phyloP scores from a whole-genome alignment of 1,140 invertebrate species.

The Octopus sinensis region DNA sequence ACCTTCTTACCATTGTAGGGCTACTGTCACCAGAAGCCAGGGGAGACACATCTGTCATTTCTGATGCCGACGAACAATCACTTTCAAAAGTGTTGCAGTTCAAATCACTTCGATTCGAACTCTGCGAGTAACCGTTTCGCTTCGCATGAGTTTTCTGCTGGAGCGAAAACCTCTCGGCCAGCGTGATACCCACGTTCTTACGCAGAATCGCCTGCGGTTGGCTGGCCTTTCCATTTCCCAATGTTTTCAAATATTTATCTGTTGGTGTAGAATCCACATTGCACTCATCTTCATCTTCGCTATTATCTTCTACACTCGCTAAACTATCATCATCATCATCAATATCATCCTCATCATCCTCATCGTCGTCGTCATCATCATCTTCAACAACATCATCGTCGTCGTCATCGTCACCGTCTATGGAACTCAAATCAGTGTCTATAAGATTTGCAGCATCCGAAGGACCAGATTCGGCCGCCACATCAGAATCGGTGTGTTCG shows the following conservation, averaged over 20 bases:
- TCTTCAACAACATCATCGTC: background rate
- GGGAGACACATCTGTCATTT: constrained; percentile 55
- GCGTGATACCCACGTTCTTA: background rate
- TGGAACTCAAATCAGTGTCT: background rate
- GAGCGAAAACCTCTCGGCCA: background rate
- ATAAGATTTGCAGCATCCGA: too few relatives aligned
- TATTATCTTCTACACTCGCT: background rate
- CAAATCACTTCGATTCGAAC: background rate
- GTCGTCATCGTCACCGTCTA: background rate
- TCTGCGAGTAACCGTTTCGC: too few relatives aligned
- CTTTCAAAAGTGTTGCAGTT: background rate
- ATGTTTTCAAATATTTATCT: too few relatives aligned
- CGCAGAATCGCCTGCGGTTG: background rate
- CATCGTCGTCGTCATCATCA: background rate
- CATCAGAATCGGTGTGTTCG: too few relatives aligned
- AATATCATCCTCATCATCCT: background rate
- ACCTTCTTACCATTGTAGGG: constrained; percentile 17
- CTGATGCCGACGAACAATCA: constrained; percentile 16
- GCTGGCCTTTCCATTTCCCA: too few relatives aligned
- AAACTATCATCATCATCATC: background rate
- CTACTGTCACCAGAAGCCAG: constrained; percentile 34
- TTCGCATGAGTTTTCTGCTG: background rate
- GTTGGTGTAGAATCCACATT: too few relatives aligned
- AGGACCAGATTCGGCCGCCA: too few relatives aligned
- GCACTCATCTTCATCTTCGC: background rate